A percentile compares a stretch with the other conserved stretches of the same genome.
phyloP scores from a whole-genome alignment of 2,113 vertebrate species.

The Nycticebus coucang region DNA sequence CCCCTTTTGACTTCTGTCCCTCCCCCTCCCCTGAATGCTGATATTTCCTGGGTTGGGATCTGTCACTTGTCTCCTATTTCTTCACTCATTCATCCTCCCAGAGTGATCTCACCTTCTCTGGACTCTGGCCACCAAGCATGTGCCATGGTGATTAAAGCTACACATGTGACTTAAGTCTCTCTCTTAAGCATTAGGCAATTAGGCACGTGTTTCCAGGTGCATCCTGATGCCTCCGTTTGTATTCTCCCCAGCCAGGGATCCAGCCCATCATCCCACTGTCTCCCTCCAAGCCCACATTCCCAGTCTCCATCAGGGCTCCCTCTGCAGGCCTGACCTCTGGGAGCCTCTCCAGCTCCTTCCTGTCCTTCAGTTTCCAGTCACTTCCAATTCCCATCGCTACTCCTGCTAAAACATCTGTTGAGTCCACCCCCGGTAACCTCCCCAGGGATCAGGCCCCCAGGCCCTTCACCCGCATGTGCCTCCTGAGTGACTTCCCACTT shows the following conservation, averaged over 20 bases:
- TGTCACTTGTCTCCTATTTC: neutral
- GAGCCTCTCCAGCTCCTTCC: neutral
- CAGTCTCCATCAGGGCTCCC: neutral
- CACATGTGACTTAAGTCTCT: neutral
- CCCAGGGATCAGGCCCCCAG: neutral
- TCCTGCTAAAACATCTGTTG: neutral
- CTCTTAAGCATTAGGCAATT: neutral
- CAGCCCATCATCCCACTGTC: neutral
- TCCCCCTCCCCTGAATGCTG: neutral
- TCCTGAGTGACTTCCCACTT: neutral
- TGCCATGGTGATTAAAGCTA: neutral
- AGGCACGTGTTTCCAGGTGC: neutral
- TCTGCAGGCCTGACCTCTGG: neutral
- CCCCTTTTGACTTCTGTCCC: neutral
- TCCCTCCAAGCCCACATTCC: neutral
- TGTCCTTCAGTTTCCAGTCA: neutral
- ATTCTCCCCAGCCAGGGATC: neutral
- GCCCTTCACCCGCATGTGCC: neutral
- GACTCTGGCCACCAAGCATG: neutral
- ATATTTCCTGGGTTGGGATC: neutral
- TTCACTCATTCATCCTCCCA: neutral
- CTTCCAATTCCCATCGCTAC: neutral
- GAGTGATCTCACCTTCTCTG: neutral
- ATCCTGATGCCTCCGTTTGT: neutral
- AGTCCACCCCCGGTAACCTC: neutral